These are phyloP conservation scores for Cheilosia variabilis DNA, from an alignment of 2,888 invertebrate genomes.

Conservation along the genomic window DNA sequence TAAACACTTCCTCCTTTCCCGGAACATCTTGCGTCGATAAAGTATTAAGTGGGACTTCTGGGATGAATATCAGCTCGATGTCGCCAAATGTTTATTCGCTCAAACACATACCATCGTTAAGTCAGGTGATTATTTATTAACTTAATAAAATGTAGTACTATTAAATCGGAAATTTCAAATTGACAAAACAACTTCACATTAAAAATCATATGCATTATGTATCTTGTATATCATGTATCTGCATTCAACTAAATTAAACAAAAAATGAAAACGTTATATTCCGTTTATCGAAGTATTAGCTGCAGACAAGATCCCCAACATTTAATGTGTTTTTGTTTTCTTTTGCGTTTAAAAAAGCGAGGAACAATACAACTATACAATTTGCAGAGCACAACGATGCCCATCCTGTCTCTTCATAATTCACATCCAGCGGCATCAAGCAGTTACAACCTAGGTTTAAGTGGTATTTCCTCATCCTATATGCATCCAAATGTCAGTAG, in stretches of 20 bases:
- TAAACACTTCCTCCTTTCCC: constrained; percentile 84
- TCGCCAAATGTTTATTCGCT: constrained; percentile 84
- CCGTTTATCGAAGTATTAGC: constrained; percentile 5
- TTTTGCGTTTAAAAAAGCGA: constrained; percentile 78
- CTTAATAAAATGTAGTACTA: background rate
- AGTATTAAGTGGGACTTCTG: constrained; percentile 84
- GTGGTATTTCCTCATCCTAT: constrained; percentile 81
- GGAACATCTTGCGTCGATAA: constrained; percentile 84
- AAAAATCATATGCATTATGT: constrained; percentile 6
- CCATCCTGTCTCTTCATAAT: constrained; percentile 85
- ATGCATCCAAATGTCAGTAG: constrained; percentile 82
- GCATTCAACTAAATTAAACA: constrained; percentile 4
- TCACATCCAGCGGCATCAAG: constrained; percentile 83
- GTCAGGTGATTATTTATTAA: constrained; percentile 78
- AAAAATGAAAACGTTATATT: background rate
- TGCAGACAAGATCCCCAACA: constrained; percentile 6
- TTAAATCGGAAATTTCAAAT: constrained; percentile 1
- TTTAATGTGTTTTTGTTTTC: constrained; percentile 14
- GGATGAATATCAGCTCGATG: constrained; percentile 82
- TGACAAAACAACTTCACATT: constrained; percentile 16
- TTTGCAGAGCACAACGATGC: constrained; percentile 88
- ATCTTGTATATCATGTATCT: constrained; percentile 4
- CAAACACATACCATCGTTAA: constrained; percentile 84
- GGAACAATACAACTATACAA: constrained; percentile 84
- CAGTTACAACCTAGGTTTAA: constrained; percentile 83